Evolutionary conservation across 2,797 vertebrate genomes (phyloP), one percentile per base, ranked within the genome.

Genomic region (Phalloptychus januarius): DNA sequence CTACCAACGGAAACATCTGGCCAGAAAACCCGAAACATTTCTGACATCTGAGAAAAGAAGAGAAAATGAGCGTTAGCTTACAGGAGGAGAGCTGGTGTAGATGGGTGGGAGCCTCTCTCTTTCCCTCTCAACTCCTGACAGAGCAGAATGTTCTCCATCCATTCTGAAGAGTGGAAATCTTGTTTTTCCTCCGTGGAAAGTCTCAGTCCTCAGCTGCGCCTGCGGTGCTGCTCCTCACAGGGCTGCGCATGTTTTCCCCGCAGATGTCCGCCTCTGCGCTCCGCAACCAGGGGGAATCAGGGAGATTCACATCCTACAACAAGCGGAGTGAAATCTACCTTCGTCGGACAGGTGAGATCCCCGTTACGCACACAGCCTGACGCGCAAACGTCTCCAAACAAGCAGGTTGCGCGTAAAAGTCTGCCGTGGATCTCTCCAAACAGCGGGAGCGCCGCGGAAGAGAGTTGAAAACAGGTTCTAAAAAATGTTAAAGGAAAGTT

Each of bases 91-190:
- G 85, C 76, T 85, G 90, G 6, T 79, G 90, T 77, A 88, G 16
- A 93, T 94, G 0, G 91, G 92, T 3, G 92, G 92, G 0, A 94
- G 93, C 78, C 61, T 92, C 36, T 92, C 91, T 81, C 91, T 36
- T 7, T 94, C 93, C 84, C 83, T 85, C 82, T 88, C 90, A 0
- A 87, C 74, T 75, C 85, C 90, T 61, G 88, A 78, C 88, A 92
- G 85, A 69, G 86, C 78, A n/a, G 50, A 87, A 63, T 90, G 83
- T 83, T 90, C 90, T 88, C 85, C 90, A 89, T 93, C 90, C 92
- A 93, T 93, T 88, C 87, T 88, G 78, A 86, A 40, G 42, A 67
- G 74, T 38, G 45, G 84, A 69, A 83, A 84, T 85, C 44, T 80
- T 50, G 75, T 31, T 77, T 36, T 46, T 63, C 28, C 44, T 28